Evolutionary conservation across 1,140 invertebrate species (phyloP), one percentile per base, ranked within the genome.

Genomic region (Maniola jurtina): DNA sequence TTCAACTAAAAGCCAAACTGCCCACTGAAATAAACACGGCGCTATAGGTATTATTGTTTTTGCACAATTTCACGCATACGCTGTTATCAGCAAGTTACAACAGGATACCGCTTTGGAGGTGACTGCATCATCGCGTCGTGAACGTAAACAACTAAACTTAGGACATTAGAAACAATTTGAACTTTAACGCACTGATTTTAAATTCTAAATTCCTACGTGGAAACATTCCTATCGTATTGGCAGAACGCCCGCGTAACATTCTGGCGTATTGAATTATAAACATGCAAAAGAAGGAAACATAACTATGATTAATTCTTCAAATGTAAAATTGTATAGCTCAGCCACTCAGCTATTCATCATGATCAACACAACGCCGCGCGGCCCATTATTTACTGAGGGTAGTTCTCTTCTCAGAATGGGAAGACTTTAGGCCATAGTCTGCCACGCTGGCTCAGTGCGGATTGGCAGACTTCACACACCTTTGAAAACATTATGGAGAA

Each of bases 51-150:
- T 25, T 25, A 25, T 25, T 25, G 25, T 25, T 25, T 25, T 25
- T 25, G 25, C 25, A n/a, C 15, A 52, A 5, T 54, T 33, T 2
- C 15, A 13, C 33, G 33, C 33, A 14, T 25, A 33, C 10, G 52
- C 10, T 33, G 2, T 54, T 54, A 54, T 54, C 45, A 48, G 6
- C 13, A 5, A 42, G 55, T 63, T 33, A 45, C 45, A 11, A 64
- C 56, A 48, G 40, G 54, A n/a, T 56, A 57, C 52, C 42, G 5
- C 52, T 64, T 48, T 36, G 42, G 62, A 48, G 14, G 62, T 57
- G 42, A 64, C 36, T 63, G 15, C 54, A 56, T 57, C 54, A 57
- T n/a, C 45, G n/a, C 54, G 47, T n/a, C 45, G n/a, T 57, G 33
- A 54, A 34, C 34, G 50, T 55, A 63, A 64, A 64, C 62, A 64